These are phyloP conservation scores for Phengaris alcon DNA, from an alignment of 2,888 invertebrate species.

Conservation along the genomic window DNA sequence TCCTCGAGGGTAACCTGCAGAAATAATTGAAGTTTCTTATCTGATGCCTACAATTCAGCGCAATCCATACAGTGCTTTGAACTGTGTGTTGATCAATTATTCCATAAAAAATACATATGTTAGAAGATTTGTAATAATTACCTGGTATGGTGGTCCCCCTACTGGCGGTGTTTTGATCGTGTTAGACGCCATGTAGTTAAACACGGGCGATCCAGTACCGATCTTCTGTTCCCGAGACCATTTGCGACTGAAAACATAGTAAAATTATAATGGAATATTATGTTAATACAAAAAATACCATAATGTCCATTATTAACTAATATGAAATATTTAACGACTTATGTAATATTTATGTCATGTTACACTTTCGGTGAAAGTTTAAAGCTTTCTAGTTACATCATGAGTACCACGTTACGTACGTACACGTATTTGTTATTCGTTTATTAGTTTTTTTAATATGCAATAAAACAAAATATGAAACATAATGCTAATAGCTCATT, in stretches of 20 bases:
- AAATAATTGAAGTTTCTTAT: constrained; percentile 17
- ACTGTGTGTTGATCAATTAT: too few relatives aligned
- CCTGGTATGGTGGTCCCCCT: constrained; percentile 88
- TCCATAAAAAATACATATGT: too few relatives aligned
- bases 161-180: constrained; percentile 85
- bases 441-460: not conserved
- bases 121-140: constrained; percentile 38
- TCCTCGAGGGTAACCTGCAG: constrained; percentile 85
- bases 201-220: constrained; percentile 88
- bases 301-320: too few relatives aligned
- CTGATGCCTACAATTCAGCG: too few relatives aligned
- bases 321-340: too few relatives aligned
- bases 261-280: too few relatives aligned
- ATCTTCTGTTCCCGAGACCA: constrained; percentile 94
- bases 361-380: not conserved
- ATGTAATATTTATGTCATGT: not conserved
- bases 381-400: not conserved
- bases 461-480: too few relatives aligned
- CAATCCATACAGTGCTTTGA: too few relatives aligned
- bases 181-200: constrained; percentile 91
- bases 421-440: not conserved
- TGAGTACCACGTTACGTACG: not conserved
- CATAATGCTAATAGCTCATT: not conserved
- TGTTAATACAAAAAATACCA: too few relatives aligned
- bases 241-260: constrained; percentile 81